These are phyloP conservation scores for Meteorus colon DNA, from an alignment of 2,888 invertebrate species.

Conservation along the genomic window DNA sequence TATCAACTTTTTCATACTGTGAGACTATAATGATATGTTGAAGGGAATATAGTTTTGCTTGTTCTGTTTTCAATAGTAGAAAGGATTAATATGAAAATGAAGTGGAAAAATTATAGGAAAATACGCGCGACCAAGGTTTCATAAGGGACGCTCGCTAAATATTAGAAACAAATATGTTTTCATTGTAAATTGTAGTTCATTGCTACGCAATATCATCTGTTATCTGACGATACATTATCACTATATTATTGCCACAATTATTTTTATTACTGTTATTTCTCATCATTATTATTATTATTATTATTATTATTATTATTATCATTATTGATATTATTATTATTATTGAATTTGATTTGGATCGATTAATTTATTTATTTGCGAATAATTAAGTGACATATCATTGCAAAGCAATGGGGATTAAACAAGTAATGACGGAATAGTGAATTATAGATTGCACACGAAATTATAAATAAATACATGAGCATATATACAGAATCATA, in stretches of 20 bases:
- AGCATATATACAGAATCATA: neutral
- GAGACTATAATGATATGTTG: constrained; percentile 27
- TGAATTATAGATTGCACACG: constrained; percentile 53
- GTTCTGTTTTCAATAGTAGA: constrained; percentile 40
- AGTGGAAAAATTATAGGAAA: constrained; percentile 51
- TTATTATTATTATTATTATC: constrained; percentile 31
- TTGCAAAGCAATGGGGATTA: constrained; percentile 24
- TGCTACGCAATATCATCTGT: constrained; percentile 49
- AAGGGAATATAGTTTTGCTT: constrained; percentile 43
- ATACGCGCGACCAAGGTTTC: constrained; percentile 33
- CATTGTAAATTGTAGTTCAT: constrained; percentile 52
- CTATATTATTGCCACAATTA: constrained; percentile 47
- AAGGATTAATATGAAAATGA: constrained; percentile 45
- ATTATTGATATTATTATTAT: neutral
- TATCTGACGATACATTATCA: constrained; percentile 48
- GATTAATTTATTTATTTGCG: constrained; percentile 68
- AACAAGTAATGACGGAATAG: constrained; percentile 38
- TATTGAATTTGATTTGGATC: constrained; percentile 57
- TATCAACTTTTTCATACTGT: constrained; percentile 58
- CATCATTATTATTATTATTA: constrained; percentile 32
- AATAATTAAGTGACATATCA: constrained; percentile 37
- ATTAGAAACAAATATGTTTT: constrained; percentile 49
- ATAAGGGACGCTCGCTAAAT: constrained; percentile 36
- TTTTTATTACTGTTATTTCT: neutral
- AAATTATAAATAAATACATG: constrained; percentile 63